These are phyloP conservation scores for Campoletis raptor DNA, from an alignment of 2,888 invertebrate genomes.

Conservation along the genomic window DNA sequence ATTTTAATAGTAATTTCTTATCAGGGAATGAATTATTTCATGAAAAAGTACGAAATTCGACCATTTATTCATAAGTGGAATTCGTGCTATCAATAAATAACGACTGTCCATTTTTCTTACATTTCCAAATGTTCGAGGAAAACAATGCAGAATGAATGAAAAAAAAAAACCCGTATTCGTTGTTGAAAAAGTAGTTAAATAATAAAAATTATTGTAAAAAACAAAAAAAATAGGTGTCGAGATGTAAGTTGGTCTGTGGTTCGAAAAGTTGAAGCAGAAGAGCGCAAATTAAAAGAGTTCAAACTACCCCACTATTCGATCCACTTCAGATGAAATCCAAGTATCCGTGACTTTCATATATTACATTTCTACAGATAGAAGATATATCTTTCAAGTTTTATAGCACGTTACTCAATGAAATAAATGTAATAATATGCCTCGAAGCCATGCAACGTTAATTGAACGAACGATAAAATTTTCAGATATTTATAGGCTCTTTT, in stretches of 20 bases:
- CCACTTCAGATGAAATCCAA: background rate
- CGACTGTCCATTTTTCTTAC: background rate
- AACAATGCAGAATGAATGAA: no score
- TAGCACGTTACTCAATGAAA: constrained; percentile 10
- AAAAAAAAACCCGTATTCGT: no score
- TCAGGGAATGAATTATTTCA: no score
- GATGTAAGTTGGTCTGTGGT: background rate
- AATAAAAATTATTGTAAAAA: background rate
- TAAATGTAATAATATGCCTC: constrained; percentile 1
- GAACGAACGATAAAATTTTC: background rate
- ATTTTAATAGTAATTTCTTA: no score
- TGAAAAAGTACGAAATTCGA: no score
- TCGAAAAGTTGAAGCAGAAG: background rate
- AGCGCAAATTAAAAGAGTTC: background rate
- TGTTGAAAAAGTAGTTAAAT: background rate
- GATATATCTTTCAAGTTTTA: background rate
- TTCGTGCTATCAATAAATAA: background rate
- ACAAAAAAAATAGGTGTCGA: background rate
- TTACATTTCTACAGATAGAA: background rate
- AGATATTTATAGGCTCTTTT: background rate
- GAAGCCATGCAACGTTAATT: background rate
- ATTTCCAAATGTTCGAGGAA: background rate
- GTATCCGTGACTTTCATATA: background rate
- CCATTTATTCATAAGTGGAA: no score
- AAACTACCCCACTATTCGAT: background rate